Evolutionary conservation across 2,797 vertebrate species (phyloP).

Genomic region (Dendrocincla tyrannina): DNA sequence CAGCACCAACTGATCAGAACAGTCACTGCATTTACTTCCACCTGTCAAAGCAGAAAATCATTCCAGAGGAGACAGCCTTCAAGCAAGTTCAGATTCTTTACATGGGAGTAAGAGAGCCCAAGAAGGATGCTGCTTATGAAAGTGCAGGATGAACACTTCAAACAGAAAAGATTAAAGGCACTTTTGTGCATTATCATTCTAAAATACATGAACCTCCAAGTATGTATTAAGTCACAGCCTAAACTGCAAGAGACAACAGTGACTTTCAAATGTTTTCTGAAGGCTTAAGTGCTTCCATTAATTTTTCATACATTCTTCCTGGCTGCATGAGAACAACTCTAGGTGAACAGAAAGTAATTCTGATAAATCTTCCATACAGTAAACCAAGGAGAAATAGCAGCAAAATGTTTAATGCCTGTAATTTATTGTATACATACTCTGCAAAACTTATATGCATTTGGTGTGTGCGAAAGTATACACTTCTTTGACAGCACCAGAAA

Average conservation of each 20-base stretch:
- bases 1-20: background rate
- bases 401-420: constrained; percentile 75
- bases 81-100: background rate
- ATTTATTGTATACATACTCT: constrained; percentile 78
- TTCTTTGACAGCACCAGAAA: constrained; percentile 74
- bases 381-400: constrained; percentile 73
- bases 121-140: background rate
- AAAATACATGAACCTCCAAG: background rate
- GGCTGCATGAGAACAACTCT: background rate
- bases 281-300: background rate
- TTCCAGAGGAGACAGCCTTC: background rate
- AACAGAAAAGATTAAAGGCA: background rate
- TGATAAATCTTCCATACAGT: constrained; percentile 28
- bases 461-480: constrained; percentile 74
- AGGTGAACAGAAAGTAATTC: background rate
- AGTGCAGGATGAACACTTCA: background rate
- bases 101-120: background rate
- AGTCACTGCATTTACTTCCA: background rate
- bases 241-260: background rate
- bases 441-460: constrained; percentile 68
- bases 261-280: background rate
- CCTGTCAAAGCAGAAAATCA: background rate
- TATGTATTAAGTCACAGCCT: background rate
- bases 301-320: background rate
- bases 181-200: background rate